Evolutionary conservation across 2,113 vertebrate genomes (phyloP).

Genomic region (Athene cunicularia): DNA sequence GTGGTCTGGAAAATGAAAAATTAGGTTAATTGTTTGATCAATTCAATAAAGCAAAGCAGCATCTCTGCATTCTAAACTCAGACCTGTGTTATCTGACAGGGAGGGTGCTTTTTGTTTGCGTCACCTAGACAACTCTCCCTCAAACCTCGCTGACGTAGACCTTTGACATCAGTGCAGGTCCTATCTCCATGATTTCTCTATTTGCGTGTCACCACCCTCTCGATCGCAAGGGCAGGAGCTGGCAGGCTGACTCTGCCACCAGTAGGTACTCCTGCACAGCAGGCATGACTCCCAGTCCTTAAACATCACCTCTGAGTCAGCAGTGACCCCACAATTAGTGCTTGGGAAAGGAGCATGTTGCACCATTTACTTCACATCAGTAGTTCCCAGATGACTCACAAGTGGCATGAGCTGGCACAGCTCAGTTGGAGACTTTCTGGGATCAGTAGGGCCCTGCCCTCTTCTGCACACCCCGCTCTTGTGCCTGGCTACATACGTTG

Average conservation of each 20-base stretch:
- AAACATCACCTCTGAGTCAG: background rate
- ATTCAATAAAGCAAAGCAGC: background rate
- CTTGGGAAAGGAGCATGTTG: background rate
- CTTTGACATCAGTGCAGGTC: background rate
- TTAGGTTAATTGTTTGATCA: background rate
- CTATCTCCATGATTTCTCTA: background rate
- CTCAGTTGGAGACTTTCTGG: background rate
- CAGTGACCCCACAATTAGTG: rapidly evolving
- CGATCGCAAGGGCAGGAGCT: background rate
- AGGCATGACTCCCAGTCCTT: background rate
- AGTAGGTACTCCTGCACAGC: rapidly evolving
- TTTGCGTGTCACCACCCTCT: background rate
- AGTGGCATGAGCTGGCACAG: background rate
- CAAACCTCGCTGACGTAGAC: rapidly evolving
- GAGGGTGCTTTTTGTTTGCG: background rate
- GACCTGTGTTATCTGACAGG: background rate
- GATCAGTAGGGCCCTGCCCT: background rate
- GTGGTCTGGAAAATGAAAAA: background rate
- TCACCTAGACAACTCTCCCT: background rate
- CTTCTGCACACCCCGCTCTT: background rate
- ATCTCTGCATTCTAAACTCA: background rate
- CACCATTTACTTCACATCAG: background rate
- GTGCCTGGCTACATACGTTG: rapidly evolving
- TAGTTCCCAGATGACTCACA: background rate
- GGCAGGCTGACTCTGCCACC: background rate